Evolutionary conservation across 2,797 vertebrate species (phyloP), one percentile per base, ranked within the genome.

Genomic region (Aselliscus stoliczkanus): DNA sequence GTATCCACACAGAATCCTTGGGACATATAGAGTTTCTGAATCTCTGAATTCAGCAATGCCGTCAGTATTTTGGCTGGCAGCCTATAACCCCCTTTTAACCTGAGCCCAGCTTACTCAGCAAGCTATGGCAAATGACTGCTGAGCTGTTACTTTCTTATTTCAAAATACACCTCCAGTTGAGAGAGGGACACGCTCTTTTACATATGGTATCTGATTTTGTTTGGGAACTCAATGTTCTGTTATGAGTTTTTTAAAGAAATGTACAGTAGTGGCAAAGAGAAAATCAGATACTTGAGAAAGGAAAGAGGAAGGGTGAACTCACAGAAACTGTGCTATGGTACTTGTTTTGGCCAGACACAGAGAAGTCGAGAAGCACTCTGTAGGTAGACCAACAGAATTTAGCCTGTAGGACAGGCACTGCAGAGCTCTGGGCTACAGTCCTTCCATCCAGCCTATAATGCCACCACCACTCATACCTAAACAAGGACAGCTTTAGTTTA

Each of bases 1-100:
- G 90, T 83, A 96, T 88, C 75, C 87, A 95, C 83, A 97, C 86
- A 96, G 89, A 97, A 91, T 97, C 93, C 37, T 96, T 87, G 91
- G 96, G 97, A 95, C 97, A 88, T 97, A 96, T 95, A 98, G 95
- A 90, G 96, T 98, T 98, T 98, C 97, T 90, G 91, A 96, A 96
- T 97, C 86, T 96, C 94, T 94, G 94, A 94, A 95, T 97, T 95
- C 97, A 96, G 96, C 96, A 96, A 79, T 96, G 94, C 92, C n/a
- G 44, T 97, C 97, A 98, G 96, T 97, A 97, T 97, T 97, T 98
- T 97, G 97, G 97, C 97, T 96, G 90, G 84, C 97, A 97, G 97
- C 97, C 97, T 97, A 94, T 93, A 93, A 94, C 70, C 92, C 93
- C 79, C 87, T 97, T 95, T 97, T 96, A 98, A 98, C 97, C 97